Evolutionary conservation across 2,888 invertebrate species (phyloP).

Genomic region (Aleiodes testaceus): DNA sequence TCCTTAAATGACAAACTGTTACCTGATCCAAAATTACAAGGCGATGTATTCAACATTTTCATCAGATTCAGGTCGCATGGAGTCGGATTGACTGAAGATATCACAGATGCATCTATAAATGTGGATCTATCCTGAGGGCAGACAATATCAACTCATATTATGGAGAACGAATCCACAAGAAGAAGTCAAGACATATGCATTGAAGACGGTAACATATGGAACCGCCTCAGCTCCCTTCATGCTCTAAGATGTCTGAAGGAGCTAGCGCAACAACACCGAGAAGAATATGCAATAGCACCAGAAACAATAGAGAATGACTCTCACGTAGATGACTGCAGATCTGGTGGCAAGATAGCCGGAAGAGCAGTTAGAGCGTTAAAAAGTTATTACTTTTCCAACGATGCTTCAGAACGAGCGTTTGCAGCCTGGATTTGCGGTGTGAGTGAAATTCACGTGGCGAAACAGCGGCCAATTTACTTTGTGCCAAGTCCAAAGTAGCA

Average conservation of each 20-base stretch:
- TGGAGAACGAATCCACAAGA: slow-evolving; percentile 5
- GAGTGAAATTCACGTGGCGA: too few relatives aligned
- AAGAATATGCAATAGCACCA: too few relatives aligned
- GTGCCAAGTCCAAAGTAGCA: too few relatives aligned
- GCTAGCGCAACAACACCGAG: slow-evolving; percentile 9
- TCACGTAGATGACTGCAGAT: too few relatives aligned
- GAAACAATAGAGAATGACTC: too few relatives aligned
- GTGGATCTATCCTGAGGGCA: background rate
- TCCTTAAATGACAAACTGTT: slow-evolving; percentile 35
- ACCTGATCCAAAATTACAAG: slow-evolving; percentile 28
- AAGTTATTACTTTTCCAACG: too few relatives aligned
- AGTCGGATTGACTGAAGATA: background rate
- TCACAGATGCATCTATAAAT: slow-evolving; percentile 27
- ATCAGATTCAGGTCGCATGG: slow-evolving; percentile 26
- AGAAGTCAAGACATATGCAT: background rate
- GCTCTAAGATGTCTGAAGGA: slow-evolving; percentile 25
- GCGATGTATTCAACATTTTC: slow-evolving; percentile 29
- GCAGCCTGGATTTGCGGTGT: too few relatives aligned
- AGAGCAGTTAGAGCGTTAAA: too few relatives aligned
- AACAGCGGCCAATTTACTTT: too few relatives aligned
- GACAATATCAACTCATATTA: slow-evolving; percentile 21
- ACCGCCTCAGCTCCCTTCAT: slow-evolving; percentile 33
- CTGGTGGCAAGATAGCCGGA: too few relatives aligned
- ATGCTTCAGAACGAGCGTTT: too few relatives aligned
- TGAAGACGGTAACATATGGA: slow-evolving; percentile 39